These are phyloP conservation scores for Dasypogon diadema DNA, from an alignment of 2,888 invertebrate species.

Conservation along the genomic window DNA sequence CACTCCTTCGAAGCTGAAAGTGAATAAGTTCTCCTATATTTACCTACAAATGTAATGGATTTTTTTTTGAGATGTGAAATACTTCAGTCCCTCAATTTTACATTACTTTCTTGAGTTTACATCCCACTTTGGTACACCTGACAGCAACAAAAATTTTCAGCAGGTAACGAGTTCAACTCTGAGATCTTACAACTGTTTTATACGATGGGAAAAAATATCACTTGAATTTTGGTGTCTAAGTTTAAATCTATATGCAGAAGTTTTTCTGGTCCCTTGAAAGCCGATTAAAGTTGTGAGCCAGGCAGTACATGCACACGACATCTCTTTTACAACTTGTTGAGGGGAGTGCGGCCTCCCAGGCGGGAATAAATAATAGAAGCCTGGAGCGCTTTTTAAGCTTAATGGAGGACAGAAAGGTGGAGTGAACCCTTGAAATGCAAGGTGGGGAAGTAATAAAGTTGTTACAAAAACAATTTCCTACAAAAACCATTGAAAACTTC, in stretches of 20 bases:
- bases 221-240: neutral
- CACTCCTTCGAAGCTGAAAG: no score
- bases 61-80: no score
- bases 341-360: neutral
- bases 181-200: no score
- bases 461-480: constrained; percentile 22
- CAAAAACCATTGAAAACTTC: constrained; percentile 52
- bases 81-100: no score
- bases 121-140: no score
- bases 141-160: no score
- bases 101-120: no score
- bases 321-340: constrained; percentile 44
- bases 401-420: constrained; percentile 36
- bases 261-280: constrained; percentile 29
- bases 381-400: neutral
- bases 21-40: no score
- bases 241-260: constrained; percentile 5
- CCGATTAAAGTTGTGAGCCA: constrained; percentile 31
- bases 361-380: constrained; percentile 23
- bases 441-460: constrained; percentile 38
- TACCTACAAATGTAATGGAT: no score
- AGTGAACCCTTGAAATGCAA: constrained; percentile 27
- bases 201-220: no score
- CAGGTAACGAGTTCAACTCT: no score
- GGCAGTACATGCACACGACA: constrained; percentile 39